Percentiles rank a stretch among this genome's conserved stretches.
These are phyloP conservation scores for Hirundo rustica DNA, from an alignment of 2,797 vertebrate genomes.

Conservation along the genomic window DNA sequence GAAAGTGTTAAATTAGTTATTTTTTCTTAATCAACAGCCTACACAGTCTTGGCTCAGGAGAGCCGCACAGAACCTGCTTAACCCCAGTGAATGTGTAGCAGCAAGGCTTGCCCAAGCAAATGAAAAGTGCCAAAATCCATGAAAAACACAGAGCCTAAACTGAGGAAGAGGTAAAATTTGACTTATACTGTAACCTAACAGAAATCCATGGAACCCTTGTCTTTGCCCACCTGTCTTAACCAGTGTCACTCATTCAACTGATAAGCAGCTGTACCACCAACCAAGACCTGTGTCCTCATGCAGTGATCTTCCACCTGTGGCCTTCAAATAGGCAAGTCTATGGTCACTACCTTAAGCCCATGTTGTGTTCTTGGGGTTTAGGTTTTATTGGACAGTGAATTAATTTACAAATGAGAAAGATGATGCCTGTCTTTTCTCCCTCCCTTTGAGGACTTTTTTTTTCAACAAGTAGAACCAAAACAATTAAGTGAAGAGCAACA, in stretches of 20 bases:
- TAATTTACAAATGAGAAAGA: background rate
- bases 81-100: background rate
- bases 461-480: background rate
- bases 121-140: background rate
- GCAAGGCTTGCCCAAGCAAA: background rate
- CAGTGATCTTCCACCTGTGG: accelerated
- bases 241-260: background rate
- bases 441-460: background rate
- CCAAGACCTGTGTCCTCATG: accelerated
- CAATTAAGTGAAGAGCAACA: background rate
- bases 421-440: background rate
- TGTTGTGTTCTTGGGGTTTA: background rate
- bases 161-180: background rate
- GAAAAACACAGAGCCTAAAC: background rate
- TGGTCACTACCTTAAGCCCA: background rate
- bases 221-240: background rate
- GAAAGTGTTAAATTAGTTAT: background rate
- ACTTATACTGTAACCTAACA: background rate
- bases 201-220: background rate
- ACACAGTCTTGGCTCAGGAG: accelerated
- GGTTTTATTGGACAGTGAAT: background rate
- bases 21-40: background rate
- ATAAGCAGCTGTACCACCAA: background rate
- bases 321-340: background rate
- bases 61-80: background rate